Percentiles rank a stretch among this genome's conserved stretches.
Evolutionary conservation across 2,797 vertebrate genomes (phyloP).

Genomic region (Anguilla marmorata): DNA sequence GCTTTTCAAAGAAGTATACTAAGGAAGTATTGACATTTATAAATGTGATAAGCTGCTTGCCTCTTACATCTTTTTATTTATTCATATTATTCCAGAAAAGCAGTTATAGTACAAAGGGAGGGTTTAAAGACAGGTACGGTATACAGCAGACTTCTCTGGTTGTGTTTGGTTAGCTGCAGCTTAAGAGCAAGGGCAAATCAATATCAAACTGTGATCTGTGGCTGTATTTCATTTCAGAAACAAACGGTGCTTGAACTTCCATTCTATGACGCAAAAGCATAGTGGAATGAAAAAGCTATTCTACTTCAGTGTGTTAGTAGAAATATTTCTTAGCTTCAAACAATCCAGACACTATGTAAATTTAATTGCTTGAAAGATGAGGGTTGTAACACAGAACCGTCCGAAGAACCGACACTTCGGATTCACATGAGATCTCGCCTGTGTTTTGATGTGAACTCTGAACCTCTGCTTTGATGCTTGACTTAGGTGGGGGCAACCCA

Average conservation of each 20-base stretch:
- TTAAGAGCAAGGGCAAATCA: not conserved
- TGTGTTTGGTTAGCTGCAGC: not conserved
- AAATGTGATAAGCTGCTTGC: not conserved
- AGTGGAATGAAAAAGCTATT: not conserved
- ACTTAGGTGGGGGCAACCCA: not conserved
- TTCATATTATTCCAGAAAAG: not conserved
- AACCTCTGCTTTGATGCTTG: not conserved
- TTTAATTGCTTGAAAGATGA: too few relatives aligned
- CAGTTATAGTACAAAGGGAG: not conserved
- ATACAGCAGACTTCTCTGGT: not conserved
- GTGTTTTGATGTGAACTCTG: not conserved
- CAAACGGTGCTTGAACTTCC: not conserved
- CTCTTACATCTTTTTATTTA: not conserved
- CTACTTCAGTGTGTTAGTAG: not conserved
- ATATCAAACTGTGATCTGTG: constrained; percentile 5
- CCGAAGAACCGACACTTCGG: not conserved
- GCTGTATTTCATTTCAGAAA: not conserved
- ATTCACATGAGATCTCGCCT: not conserved
- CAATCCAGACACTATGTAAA: too few relatives aligned
- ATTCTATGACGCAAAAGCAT: not conserved
- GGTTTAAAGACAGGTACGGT: not conserved
- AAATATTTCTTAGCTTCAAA: not conserved
- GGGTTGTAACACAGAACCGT: not conserved
- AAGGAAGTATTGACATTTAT: not conserved
- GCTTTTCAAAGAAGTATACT: constrained; percentile 8